These are phyloP conservation scores for Sitophilus oryzae DNA, from an alignment of 1,140 invertebrate species.

Conservation along the genomic window DNA sequence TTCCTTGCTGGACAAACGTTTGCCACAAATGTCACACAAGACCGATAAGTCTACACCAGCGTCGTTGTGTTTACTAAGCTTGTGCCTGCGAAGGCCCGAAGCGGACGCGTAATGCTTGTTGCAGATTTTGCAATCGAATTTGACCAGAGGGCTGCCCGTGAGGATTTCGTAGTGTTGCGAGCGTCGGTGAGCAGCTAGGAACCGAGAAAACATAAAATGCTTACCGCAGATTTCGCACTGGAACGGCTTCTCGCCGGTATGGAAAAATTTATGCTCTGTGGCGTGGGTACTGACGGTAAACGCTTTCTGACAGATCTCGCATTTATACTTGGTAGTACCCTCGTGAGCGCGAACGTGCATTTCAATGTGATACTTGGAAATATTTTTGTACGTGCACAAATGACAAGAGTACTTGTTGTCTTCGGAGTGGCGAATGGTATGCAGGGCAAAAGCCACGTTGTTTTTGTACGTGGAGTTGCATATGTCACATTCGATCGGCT, in stretches of 20 bases:
- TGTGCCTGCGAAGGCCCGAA: conserved; percentile 38
- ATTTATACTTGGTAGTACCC: conserved; percentile 48
- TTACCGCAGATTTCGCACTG: conserved; percentile 58
- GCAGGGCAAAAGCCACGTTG: conserved; percentile 34
- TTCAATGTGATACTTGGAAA: conserved; percentile 45
- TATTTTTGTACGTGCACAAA: conserved; percentile 44
- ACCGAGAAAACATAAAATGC: conserved; percentile 43
- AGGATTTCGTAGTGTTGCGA: conserved; percentile 42
- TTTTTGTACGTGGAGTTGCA: conserved; percentile 38
- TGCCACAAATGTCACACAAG: conserved; percentile 70
- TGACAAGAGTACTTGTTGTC: conserved; percentile 43
- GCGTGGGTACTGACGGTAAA: conserved; percentile 49
- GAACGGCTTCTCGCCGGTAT: conserved; percentile 57
- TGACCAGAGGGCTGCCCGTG: conserved; percentile 39
- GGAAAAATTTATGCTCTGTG: conserved; percentile 43
- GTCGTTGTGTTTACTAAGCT: conserved; percentile 38
- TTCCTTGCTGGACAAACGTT: conserved; percentile 65
- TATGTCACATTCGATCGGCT: conserved; percentile 37
- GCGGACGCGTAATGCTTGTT: conserved; percentile 42
- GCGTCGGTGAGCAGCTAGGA: conserved; percentile 38
- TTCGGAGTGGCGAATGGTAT: conserved; percentile 39
- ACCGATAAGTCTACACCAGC: conserved; percentile 40
- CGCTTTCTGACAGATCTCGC: conserved; percentile 47
- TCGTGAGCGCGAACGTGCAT: conserved; percentile 42
- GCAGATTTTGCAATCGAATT: conserved; percentile 40